Evolutionary conservation across 92 coral and sea anemone species (phyloP).

Genomic region (Diadumene lineata): DNA sequence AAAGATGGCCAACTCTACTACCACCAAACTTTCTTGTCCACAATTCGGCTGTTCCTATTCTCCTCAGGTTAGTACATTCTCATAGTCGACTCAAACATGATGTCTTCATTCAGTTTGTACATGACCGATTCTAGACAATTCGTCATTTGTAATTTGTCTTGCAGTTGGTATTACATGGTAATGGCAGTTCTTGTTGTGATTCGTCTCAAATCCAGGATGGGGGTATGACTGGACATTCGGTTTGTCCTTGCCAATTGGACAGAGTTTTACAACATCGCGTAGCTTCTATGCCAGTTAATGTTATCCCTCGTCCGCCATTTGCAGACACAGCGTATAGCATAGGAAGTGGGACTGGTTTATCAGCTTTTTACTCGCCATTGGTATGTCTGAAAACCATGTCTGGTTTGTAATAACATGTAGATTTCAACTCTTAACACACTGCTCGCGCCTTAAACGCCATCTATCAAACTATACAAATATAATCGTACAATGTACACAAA

Average conservation of each 20-base stretch:
- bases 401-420: conserved; percentile 23
- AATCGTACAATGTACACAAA: conserved; percentile 13
- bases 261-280: conserved; percentile 87
- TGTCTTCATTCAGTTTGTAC: too few relatives aligned
- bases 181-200: conserved; percentile 83
- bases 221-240: conserved; percentile 72
- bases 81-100: too few relatives aligned
- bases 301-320: conserved; percentile 85
- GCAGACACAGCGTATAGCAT: conserved; percentile 71
- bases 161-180: conserved; percentile 81
- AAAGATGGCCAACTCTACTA: conserved; percentile 79
- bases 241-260: conserved; percentile 95
- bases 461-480: not conserved
- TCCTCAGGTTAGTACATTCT: conserved; percentile 64
- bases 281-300: conserved; percentile 81
- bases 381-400: conserved; percentile 61
- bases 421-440: conserved; percentile 3
- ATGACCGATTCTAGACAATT: conserved; percentile 11
- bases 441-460: not conserved
- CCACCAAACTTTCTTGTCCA: conserved; percentile 78
- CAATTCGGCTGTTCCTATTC: conserved; percentile 77
- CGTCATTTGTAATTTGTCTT: conserved; percentile 41
- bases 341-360: conserved; percentile 73
- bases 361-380: conserved; percentile 92
- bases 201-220: conserved; percentile 80